Evolutionary conservation across 2,888 invertebrate species (phyloP).

Genomic region (Teleiodes luculella): DNA sequence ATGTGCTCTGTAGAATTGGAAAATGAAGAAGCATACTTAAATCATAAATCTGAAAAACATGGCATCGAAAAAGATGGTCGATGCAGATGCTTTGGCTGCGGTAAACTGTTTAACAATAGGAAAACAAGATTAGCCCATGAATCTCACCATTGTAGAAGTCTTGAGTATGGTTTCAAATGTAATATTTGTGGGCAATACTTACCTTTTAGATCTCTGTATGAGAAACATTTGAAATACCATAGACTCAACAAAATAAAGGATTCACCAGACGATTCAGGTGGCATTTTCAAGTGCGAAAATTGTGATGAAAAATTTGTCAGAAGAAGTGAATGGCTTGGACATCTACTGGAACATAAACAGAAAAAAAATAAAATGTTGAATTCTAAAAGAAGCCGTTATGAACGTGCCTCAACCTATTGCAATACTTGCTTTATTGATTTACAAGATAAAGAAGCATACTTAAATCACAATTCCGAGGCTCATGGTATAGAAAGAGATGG

Average conservation of each 20-base stretch:
- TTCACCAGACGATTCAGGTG: not conserved
- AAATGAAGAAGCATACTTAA: conserved; percentile 31
- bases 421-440: conserved; percentile 52
- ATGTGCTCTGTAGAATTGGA: conserved; percentile 50
- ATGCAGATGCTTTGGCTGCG: conserved; percentile 65
- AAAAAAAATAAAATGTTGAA: not conserved
- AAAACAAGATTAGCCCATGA: conserved; percentile 53
- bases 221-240: conserved; percentile 42
- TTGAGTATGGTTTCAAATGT: conserved; percentile 53
- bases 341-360: not conserved
- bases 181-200: conserved; percentile 33
- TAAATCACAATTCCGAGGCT: conserved; percentile 43
- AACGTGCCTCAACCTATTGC: conserved; percentile 35
- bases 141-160: conserved; percentile 48
- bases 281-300: not conserved
- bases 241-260: not conserved
- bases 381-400: too few relatives aligned
- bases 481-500: conserved; percentile 53
- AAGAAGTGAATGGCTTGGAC: not conserved
- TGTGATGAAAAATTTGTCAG: not conserved
- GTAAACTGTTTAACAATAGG: conserved; percentile 48
- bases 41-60: conserved; percentile 51
- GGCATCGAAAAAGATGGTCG: conserved; percentile 45
- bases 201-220: conserved; percentile 50
- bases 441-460: conserved; percentile 34